Evolutionary conservation across 2,797 vertebrate genomes (phyloP).

Genomic region (Sebastes hubbsi): DNA sequence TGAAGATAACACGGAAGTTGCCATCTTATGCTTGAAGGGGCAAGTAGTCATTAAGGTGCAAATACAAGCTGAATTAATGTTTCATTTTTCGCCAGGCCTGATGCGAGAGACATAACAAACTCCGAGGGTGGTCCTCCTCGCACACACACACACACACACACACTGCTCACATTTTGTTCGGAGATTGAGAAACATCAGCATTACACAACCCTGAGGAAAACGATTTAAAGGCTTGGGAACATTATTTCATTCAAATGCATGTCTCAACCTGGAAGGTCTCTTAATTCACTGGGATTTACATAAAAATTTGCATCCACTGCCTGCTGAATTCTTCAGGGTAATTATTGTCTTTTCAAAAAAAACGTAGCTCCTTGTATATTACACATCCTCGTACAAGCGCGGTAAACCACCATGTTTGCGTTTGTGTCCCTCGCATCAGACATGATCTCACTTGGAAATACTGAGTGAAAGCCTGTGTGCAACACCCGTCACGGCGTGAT

Average conservation of each 20-base stretch:
- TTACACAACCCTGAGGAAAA: not conserved
- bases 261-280: conserved; percentile 24
- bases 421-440: conserved; percentile 44
- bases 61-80: conserved; percentile 58
- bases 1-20: conserved; percentile 35
- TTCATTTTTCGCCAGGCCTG: conserved; percentile 28
- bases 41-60: conserved; percentile 54
- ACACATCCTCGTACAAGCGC: conserved; percentile 31
- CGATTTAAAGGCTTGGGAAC: not conserved
- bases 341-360: conserved; percentile 43
- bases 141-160: not conserved
- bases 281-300: conserved; percentile 29
- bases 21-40: conserved; percentile 33
- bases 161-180: not conserved
- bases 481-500: conserved; percentile 3
- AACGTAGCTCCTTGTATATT: conserved; percentile 4
- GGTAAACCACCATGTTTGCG: conserved; percentile 34
- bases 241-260: not conserved
- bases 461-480: conserved; percentile 6
- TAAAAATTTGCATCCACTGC: conserved; percentile 35
- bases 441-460: conserved; percentile 19
- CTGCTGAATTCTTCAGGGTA: conserved; percentile 39
- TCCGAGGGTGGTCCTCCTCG: conserved; percentile 12
- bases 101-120: conserved; percentile 30
- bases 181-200: not conserved